phyloP scores from a whole-genome alignment of 2,888 invertebrate genomes.

The Agriopis aurantiaria region DNA sequence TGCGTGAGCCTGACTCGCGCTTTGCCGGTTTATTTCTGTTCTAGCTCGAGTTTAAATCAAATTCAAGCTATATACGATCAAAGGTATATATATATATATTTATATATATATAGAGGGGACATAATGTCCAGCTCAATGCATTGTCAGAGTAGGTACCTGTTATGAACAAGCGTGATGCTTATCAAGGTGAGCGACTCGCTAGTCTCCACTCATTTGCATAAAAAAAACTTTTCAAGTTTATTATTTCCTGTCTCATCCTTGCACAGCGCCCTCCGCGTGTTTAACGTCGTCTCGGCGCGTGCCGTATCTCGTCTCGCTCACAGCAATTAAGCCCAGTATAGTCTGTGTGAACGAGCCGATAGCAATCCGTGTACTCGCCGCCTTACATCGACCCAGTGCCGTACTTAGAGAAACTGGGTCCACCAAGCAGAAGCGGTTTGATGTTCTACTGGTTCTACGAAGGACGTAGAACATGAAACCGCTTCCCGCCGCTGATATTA shows the following conservation, averaged over 20 bases:
- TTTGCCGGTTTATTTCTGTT: too few species aligned
- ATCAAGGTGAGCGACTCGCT: too few species aligned
- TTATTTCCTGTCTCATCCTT: conserved; percentile 4
- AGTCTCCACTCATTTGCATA: too few species aligned
- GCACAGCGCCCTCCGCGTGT: conserved; percentile 20
- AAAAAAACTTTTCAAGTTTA: neutral
- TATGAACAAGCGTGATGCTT: too few species aligned
- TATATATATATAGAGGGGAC: too few species aligned
- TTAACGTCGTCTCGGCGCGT: conserved; percentile 32
- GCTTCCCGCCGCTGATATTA: too few species aligned
- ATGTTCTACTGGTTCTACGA: neutral
- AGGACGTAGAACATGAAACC: neutral
- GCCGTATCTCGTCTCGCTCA: conserved; percentile 28
- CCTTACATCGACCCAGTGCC: conserved; percentile 23
- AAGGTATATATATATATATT: too few species aligned
- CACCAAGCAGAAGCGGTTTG: neutral
- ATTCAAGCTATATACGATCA: too few species aligned
- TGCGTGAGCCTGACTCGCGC: too few species aligned
- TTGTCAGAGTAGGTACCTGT: too few species aligned
- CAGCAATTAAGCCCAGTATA: conserved; percentile 34
- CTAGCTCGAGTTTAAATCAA: too few species aligned
- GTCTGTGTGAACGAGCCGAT: conserved; percentile 37
- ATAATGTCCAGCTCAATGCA: too few species aligned
- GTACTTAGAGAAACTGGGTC: neutral
- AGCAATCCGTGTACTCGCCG: conserved; percentile 30